Conservation (phyloP, 2,797 vertebrate genomes). For the Syncerus caffer region DNA sequence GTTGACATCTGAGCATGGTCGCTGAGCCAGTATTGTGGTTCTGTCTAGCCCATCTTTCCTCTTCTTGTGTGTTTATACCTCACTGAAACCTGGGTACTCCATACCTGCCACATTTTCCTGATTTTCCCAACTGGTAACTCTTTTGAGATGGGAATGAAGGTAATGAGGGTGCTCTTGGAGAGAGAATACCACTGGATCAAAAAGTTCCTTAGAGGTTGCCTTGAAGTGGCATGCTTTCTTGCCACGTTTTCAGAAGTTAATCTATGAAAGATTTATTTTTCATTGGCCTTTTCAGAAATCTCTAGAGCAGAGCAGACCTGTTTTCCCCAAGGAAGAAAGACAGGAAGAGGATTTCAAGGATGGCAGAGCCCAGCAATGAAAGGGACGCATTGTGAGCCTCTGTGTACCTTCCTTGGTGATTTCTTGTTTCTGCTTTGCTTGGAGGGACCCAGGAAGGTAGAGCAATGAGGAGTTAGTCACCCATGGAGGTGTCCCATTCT, state of each 20-base stretch:
- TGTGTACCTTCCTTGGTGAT: neutral
- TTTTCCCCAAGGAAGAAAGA: neutral
- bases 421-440: neutral
- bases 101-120: neutral
- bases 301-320: neutral
- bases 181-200: neutral
- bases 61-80: neutral
- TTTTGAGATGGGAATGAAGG: neutral
- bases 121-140: neutral
- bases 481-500: slow-evolving; percentile 23
- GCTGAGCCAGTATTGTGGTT: neutral
- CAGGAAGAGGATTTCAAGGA: neutral
- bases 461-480: slow-evolving; percentile 64
- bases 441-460: neutral
- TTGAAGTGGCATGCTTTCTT: neutral
- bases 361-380: neutral
- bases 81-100: neutral
- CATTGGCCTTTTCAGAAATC: neutral
- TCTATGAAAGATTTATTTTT: neutral
- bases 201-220: neutral
- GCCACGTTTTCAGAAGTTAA: neutral
- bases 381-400: neutral
- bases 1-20: neutral
- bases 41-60: neutral
- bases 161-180: neutral